Base-by-base conservation (phyloP, 2,888 invertebrate species). In the Leucophora obtusa region DNA sequence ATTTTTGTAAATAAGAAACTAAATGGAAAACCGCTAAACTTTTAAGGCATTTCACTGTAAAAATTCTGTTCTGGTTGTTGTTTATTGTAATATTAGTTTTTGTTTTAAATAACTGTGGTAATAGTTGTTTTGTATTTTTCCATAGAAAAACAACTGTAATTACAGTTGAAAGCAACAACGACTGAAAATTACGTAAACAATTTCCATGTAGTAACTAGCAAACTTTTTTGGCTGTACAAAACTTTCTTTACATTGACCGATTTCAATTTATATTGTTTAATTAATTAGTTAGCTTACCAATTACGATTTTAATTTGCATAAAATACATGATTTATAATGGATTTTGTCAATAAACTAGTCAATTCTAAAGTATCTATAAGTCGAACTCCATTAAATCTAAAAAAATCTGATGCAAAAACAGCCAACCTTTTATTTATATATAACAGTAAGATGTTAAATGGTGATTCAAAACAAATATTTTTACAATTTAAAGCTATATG, bases 391-490 rank as follows among this genome's bases (percentile, higher is more conserved):
- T 58, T 35, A 54, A 35, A 38, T 33, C 47, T 51, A 65, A 58
- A 35, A 35, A 47, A 47, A 14, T 15, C 18, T 35, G 14, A 50
- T 51, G 9, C 10, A 14, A 17, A 51, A 28, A 28, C 28, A 28
- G 28, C 28, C 8, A 56, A 69, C 62, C 14, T 38, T 54, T 43
- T n/a, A n/a, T n/a, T 43, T 38, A 54, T 62, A 47, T 62, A 62
- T 68, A 68, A 69, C 33, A 62, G 18, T 28, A 17, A 24, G 15
- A 56, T 78, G 72, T 63, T 60, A 78, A 78, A 62, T 62, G 62
- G 38, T 78, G 72, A 78, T 63, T 78, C 72, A 72, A 77, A 65
- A 43, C 60, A 56, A 78, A 68, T 72, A 68, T 68, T 71, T 38
- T 63, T 60, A 28, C 47, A 18, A 53, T 24, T 21, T 14, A 11